phyloP scores from a whole-genome alignment of 1,140 invertebrate species.

The Luehdorfia chinensis region DNA sequence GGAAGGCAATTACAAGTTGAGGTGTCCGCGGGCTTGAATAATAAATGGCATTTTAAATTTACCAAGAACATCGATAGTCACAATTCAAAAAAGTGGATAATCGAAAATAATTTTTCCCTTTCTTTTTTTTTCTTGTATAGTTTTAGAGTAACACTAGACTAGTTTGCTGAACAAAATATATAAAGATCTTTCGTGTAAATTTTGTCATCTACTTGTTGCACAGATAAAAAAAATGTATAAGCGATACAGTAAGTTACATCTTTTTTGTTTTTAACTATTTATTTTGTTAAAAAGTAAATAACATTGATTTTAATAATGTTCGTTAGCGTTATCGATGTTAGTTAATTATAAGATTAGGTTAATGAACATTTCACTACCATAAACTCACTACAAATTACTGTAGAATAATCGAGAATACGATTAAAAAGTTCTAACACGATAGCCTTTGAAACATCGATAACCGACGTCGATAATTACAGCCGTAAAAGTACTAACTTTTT shows the following conservation, averaged over 20 bases:
- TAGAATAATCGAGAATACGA: conserved; percentile 20
- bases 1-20: conserved; percentile 55
- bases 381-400: conserved; percentile 15
- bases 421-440: conserved; percentile 24
- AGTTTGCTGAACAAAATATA: too few relatives aligned
- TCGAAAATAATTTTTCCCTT: too few relatives aligned
- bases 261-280: too few relatives aligned
- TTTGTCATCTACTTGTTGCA: too few relatives aligned
- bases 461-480: conserved; percentile 14
- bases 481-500: conserved; percentile 15
- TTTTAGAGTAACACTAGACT: too few relatives aligned
- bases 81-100: background rate
- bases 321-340: too few relatives aligned
- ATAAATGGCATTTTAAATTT: conserved; percentile 40
- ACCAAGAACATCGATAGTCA: conserved; percentile 19
- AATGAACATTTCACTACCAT: conserved; percentile 11
- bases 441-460: conserved; percentile 22
- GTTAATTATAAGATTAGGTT: conserved; percentile 15
- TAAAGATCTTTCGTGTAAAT: too few relatives aligned
- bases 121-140: too few relatives aligned
- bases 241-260: too few relatives aligned
- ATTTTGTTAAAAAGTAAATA: too few relatives aligned
- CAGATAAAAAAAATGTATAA: too few relatives aligned
- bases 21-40: conserved; percentile 34
- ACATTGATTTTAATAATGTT: too few relatives aligned